Conservation (phyloP, 2,113 vertebrate genomes). For the Zonotrichia leucophrys region DNA sequence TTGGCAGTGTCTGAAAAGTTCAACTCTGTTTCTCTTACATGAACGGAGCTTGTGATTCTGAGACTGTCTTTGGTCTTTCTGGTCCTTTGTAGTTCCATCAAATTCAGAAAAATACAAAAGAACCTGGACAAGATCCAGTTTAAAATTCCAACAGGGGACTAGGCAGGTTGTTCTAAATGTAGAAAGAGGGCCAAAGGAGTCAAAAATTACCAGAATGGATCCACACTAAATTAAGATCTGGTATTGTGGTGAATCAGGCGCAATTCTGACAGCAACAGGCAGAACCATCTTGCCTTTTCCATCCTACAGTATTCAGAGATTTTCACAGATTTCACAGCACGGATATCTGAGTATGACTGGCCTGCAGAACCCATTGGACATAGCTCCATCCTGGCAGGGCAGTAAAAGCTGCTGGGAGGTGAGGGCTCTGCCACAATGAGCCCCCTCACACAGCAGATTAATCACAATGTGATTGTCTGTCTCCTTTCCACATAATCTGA, state of each 20-base stretch:
- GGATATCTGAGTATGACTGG: not conserved
- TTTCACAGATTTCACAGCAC: not conserved
- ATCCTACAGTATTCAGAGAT: not conserved
- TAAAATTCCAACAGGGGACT: not conserved
- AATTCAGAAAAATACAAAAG: not conserved
- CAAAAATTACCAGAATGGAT: not conserved
- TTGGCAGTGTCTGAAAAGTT: not conserved
- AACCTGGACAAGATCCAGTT: not conserved
- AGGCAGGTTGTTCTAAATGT: not conserved
- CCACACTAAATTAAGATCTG: not conserved
- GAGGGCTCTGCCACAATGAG: not conserved
- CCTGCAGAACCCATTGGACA: not conserved
- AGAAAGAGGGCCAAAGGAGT: not conserved
- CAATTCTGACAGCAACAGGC: not conserved
- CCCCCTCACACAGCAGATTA: not conserved
- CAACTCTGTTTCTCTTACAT: not conserved
- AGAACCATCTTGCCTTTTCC: not conserved
- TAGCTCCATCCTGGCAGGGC: fast-evolving
- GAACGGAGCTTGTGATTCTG: not conserved
- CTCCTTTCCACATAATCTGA: not conserved
- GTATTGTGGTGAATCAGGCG: fast-evolving
- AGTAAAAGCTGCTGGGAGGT: not conserved
- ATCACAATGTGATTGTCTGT: not conserved
- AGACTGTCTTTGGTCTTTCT: not conserved
- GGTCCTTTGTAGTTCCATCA: not conserved